These are phyloP conservation scores for Noctua comes DNA, from an alignment of 2,888 invertebrate species.

Conservation along the genomic window DNA sequence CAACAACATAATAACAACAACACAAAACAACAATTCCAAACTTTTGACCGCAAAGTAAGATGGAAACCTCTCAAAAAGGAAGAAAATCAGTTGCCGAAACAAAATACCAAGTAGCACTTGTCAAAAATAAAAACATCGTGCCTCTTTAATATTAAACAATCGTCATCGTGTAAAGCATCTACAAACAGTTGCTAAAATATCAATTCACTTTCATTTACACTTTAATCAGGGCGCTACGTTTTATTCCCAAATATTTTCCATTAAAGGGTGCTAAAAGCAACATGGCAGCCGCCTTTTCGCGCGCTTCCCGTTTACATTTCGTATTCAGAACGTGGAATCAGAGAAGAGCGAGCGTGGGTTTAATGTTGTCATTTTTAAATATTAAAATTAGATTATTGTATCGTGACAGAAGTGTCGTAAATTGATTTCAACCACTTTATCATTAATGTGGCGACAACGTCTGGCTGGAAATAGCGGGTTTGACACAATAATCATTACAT, in stretches of 20 bases:
- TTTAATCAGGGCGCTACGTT: constrained; percentile 82
- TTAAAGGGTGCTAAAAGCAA: constrained; percentile 89
- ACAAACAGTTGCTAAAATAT: constrained; percentile 81
- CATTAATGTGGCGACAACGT: constrained; percentile 39
- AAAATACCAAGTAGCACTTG: constrained; percentile 45
- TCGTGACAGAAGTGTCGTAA: constrained; percentile 79
- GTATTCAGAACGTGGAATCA: constrained; percentile 85
- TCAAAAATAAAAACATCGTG: constrained; percentile 61
- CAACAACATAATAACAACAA: neutral
- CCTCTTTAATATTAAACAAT: constrained; percentile 72
- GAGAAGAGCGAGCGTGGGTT: constrained; percentile 80
- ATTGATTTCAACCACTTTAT: constrained; percentile 76
- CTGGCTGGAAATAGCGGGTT: constrained; percentile 22
- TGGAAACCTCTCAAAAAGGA: constrained; percentile 17
- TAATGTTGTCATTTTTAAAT: constrained; percentile 87
- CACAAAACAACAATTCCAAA: neutral
- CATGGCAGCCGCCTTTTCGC: constrained; percentile 84
- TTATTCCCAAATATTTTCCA: constrained; percentile 75
- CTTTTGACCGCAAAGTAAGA: neutral
- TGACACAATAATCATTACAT: constrained; percentile 30
- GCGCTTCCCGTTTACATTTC: constrained; percentile 81
- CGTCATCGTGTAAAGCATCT: constrained; percentile 72
- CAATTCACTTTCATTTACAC: constrained; percentile 85
- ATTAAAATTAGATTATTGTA: constrained; percentile 86
- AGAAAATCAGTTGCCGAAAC: constrained; percentile 16